Base-by-base conservation (phyloP, 2,113 vertebrate species). In the Laticauda laticaudata region DNA sequence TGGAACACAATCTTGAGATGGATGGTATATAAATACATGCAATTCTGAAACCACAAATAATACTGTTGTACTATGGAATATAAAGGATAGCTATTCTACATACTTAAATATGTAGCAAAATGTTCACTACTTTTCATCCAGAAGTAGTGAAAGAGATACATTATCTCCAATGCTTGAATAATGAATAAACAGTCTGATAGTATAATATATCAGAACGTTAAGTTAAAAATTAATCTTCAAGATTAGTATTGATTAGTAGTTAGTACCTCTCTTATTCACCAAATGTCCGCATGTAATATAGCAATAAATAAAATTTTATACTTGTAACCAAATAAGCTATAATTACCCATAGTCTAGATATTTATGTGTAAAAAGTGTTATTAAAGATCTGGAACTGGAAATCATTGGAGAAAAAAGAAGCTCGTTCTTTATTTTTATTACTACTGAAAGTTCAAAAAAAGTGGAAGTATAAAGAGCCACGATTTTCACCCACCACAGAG, bases 401-500 rank as follows among this genome's bases (percentile, higher is more conserved):
- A 54, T 6, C 15, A 48, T 43, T 56, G 23, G 3, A 81, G 18
- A 39, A 81, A 81, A 81, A 43, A 21, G 18, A 81, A 39, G 75
- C 21, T 18, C 0, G 3, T 81, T 21, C 75, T 43, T 81, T 26
- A 56, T 43, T 48, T 18, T 5, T 91, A 20, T 8, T 48, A 0
- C 87, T 2, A 43, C 24, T 93, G 61, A 96, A 91, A 8, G 34
- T 54, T 88, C 48, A 89, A 51, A 21, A 89, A 92, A 94, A 0
- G 2, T 94, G 11, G 92, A 53, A 81, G 91, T 53, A 92, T 23
- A 29, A 64, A 89, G 18, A 81, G 24, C 39, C 59, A 91, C 1
- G 29, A n/a, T 96, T 55, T 54, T 34, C 34, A 39, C 98, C 97
- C 96, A 99, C 99, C 98, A 93, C 98, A 98, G 64, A 99, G 98